Conservation (phyloP, 2,888 invertebrate species). For the Nasonia oneida region DNA sequence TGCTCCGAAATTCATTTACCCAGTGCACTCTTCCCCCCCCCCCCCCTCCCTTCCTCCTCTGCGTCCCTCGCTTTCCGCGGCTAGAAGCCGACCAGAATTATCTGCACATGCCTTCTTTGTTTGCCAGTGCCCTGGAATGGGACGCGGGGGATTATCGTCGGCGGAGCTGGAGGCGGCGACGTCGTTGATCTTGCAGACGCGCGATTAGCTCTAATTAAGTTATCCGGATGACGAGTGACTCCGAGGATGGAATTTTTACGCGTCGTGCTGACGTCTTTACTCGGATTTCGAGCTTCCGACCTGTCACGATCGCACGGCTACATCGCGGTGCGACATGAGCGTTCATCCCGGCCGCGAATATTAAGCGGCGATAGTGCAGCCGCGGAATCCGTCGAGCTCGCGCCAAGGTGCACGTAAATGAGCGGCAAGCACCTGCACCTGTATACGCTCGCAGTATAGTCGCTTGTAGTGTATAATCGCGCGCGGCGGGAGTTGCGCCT, state of each 20-base stretch:
- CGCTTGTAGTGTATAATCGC: constrained; percentile 9
- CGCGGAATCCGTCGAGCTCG: background rate
- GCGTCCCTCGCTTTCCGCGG: background rate
- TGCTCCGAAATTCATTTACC: constrained; percentile 15
- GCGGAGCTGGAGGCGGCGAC: background rate
- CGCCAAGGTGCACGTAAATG: constrained; percentile 27
- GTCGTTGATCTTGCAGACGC: background rate
- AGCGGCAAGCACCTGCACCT: constrained; percentile 15
- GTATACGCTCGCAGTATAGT: background rate
- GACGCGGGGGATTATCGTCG: background rate
- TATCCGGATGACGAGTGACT: constrained; percentile 44
- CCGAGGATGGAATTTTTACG: constrained; percentile 31
- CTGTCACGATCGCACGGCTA: too few species aligned
- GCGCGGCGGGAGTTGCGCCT: background rate
- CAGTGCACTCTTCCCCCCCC: background rate
- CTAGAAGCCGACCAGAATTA: constrained; percentile 3
- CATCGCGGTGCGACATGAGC: too few species aligned
- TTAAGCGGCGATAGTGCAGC: constrained; percentile 11
- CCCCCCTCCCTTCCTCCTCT: background rate
- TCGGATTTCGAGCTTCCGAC: background rate
- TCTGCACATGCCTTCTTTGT: constrained; percentile 45
- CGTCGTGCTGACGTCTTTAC: background rate
- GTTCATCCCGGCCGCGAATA: background rate
- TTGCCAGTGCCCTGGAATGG: background rate
- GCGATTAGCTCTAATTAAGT: constrained; percentile 38